Base-by-base conservation (phyloP, 2,113 vertebrate species). In the Coryphaenoides rupestris region DNA sequence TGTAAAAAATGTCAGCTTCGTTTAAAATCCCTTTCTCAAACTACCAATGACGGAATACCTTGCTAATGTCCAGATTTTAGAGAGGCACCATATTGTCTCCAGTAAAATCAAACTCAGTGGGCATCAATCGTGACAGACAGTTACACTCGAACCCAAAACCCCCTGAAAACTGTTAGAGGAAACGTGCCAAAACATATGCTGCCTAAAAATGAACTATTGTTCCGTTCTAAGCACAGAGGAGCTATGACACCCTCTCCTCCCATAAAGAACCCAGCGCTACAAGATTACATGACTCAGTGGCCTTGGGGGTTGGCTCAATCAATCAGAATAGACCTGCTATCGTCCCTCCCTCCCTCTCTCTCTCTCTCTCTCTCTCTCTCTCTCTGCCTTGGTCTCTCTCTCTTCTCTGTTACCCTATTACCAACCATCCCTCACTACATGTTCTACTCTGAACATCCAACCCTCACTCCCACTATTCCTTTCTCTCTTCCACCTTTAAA, bases 231-330 rank as follows among this genome's bases (percentile, higher is more conserved):
- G 9, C 33, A 40, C 33, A 0, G 52, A 19, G 49, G 57, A 64
- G 57, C 71, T 65, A 58, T 72, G 21, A 73, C 80, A 58, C 22
- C 55, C 60, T 73, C 55, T n/a, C n/a, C n/a, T n/a, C 65, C 15
- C 62, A 46, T 72, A 10, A 40, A 40, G 12, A 10, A 40, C 33
- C 7, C 33, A 40, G 47, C 40, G 3, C 47, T n/a, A 50, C 10
- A 17, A 17, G 69, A 80, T 76, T 56, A 72, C 79, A 71, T 65
- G 81, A 79, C 63, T 82, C 56, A 21, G 70, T 69, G 73, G 65
- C 62, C 65, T 82, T 64, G 69, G 19, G 72, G 19, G 53, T 47
- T 85, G 49, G 69, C 2, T 78, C 54, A 82, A 85, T 86, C 73
- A 72, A 66, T 81, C 80, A 68, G 63, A 77, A 66, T 45, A 70